Evolutionary conservation across 2,113 vertebrate genomes (phyloP).

Genomic region (Panurus biarmicus): DNA sequence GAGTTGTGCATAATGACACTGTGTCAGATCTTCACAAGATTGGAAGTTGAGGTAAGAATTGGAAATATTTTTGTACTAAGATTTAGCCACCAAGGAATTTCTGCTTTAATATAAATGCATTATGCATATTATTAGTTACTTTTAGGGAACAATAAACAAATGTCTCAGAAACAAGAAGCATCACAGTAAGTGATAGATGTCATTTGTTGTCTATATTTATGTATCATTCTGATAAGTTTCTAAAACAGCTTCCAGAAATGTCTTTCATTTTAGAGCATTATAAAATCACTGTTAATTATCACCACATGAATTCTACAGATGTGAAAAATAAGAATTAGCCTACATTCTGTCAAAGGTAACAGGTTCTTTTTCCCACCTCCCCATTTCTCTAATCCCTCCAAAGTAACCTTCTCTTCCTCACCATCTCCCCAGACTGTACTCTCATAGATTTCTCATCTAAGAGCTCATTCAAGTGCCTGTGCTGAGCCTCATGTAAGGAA

Average conservation of each 20-base stretch:
- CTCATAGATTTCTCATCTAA: background rate
- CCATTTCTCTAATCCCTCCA: background rate
- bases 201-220: background rate
- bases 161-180: background rate
- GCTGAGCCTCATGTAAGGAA: background rate
- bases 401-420: background rate
- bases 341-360: background rate
- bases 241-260: background rate
- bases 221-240: background rate
- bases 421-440: background rate
- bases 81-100: background rate
- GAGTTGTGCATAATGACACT: constrained; percentile 81
- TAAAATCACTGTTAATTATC: background rate
- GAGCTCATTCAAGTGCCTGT: background rate
- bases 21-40: constrained; percentile 85
- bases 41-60: constrained; percentile 89
- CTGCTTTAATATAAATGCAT: background rate
- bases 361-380: background rate
- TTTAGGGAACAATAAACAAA: background rate
- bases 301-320: background rate
- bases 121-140: background rate
- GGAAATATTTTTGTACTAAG: background rate
- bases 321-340: background rate
- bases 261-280: background rate
- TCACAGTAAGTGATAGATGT: background rate